These are phyloP conservation scores for Rhyacichthys aspro DNA, from an alignment of 2,797 vertebrate genomes.

Conservation along the genomic window DNA sequence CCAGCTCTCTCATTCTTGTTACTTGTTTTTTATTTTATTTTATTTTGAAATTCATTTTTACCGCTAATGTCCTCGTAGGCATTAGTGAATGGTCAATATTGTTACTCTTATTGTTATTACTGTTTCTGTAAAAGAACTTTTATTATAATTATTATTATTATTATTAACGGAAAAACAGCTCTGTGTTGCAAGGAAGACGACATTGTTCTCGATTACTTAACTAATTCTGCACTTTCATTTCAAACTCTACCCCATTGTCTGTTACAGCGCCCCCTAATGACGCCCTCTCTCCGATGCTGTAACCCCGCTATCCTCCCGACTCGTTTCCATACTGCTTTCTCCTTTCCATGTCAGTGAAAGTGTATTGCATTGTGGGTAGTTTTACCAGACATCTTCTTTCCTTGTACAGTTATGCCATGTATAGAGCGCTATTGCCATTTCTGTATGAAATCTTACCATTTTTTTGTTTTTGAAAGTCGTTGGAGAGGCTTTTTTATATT, in stretches of 20 bases:
- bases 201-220: slow-evolving; percentile 76
- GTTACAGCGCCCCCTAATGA: slow-evolving; percentile 18
- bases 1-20: slow-evolving; percentile 66
- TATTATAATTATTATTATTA: slow-evolving; percentile 75
- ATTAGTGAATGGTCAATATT: slow-evolving; percentile 79
- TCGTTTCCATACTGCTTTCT: slow-evolving; percentile 26
- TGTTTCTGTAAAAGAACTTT: slow-evolving; percentile 83
- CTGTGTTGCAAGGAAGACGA: slow-evolving; percentile 86
- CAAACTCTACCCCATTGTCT: slow-evolving; percentile 62
- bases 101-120: slow-evolving; percentile 88
- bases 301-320: slow-evolving; percentile 20
- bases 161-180: slow-evolving; percentile 82
- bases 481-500: slow-evolving; percentile 62
- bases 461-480: slow-evolving; percentile 56
- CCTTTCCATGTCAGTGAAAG: slow-evolving; percentile 64
- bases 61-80: slow-evolving; percentile 84
- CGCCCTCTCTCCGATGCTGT: slow-evolving; percentile 20
- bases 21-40: slow-evolving; percentile 45
- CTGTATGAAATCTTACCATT: slow-evolving; percentile 70
- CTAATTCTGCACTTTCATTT: slow-evolving; percentile 91
- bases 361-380: slow-evolving; percentile 78
- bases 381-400: slow-evolving; percentile 76
- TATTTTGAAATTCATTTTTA: slow-evolving; percentile 73
- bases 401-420: slow-evolving; percentile 82
- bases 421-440: slow-evolving; percentile 77